Percentiles rank a stretch among this genome's conserved stretches.
Evolutionary conservation across 2,797 vertebrate species (phyloP).

Genomic region (Lagorchestes hirsutus): DNA sequence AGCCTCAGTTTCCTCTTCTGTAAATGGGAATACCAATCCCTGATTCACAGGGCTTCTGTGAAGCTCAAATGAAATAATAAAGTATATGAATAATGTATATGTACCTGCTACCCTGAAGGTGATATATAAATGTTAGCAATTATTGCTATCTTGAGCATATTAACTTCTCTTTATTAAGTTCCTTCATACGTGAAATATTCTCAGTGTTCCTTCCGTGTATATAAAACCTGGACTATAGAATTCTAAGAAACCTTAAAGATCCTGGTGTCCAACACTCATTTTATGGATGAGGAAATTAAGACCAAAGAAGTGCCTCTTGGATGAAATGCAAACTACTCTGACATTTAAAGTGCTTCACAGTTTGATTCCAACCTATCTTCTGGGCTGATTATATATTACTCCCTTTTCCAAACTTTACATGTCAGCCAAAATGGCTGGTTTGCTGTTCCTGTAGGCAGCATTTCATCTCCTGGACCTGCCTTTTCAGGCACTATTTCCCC

Average conservation of each 20-base stretch:
- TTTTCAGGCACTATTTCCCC: background rate
- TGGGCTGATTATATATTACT: background rate
- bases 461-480: background rate
- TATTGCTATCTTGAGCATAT: background rate
- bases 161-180: background rate
- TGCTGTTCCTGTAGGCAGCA: background rate
- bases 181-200: background rate
- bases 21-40: background rate
- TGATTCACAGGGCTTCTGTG: background rate
- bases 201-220: background rate
- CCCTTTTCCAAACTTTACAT: background rate
- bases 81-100: background rate
- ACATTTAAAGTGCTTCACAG: background rate
- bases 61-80: background rate
- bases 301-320: background rate
- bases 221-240: background rate
- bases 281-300: background rate
- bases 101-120: background rate
- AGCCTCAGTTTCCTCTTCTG: background rate
- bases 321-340: background rate
- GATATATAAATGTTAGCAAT: background rate
- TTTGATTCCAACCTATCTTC: background rate
- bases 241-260: background rate
- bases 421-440: background rate
- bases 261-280: background rate